Evolutionary conservation across 2,797 vertebrate genomes (phyloP), one percentile per base, ranked within the genome.

Genomic region (Micrastur ruficollis): DNA sequence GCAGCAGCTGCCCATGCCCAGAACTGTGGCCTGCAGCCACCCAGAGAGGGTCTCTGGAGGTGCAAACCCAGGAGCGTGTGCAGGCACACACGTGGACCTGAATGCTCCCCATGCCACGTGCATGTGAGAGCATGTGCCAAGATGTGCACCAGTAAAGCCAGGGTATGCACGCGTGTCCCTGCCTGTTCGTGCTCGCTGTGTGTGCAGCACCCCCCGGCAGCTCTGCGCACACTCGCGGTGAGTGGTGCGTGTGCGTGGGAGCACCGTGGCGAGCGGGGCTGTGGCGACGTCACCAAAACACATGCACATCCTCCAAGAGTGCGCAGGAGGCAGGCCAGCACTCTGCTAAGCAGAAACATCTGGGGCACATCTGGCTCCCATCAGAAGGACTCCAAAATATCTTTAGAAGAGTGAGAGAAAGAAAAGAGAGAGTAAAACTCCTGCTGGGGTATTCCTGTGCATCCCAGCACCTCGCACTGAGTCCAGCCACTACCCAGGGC

Each of bases 321-420:
- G 14, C 1, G 5, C 85, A 34, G 83, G 61, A 76, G 47, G 46
- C 73, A 62, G 36, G 79, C 46, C 76, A 72, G 78, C 0, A 2
- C 80, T 90, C 75, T 52, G 85, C 44, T 88, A 67, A 85, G 67
- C 70, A 72, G 74, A 89, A 91, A 95, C 95, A 96, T 85, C 93
- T 95, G 96, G 66, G 68, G n/a, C 85, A 88, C 92, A 97, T 93
- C 92, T 97, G 95, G 82, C 58, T 92, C 62, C 40, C 92, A 89
- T 92, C 92, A 86, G 73, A 92, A 53, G 32, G 36, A 63, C 61
- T 67, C 93, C 1, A 0, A 66, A 78, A 93, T n/a, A 31, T 46
- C 68, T 76, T 87, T 34, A 65, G 70, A 89, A 89, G 59, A 93
- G 73, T 0, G 5, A 83, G 46, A 44, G 81, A 62, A 49, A 73